Evolutionary conservation across 1,140 invertebrate species (phyloP).

Genomic region (Apis mellifera): DNA sequence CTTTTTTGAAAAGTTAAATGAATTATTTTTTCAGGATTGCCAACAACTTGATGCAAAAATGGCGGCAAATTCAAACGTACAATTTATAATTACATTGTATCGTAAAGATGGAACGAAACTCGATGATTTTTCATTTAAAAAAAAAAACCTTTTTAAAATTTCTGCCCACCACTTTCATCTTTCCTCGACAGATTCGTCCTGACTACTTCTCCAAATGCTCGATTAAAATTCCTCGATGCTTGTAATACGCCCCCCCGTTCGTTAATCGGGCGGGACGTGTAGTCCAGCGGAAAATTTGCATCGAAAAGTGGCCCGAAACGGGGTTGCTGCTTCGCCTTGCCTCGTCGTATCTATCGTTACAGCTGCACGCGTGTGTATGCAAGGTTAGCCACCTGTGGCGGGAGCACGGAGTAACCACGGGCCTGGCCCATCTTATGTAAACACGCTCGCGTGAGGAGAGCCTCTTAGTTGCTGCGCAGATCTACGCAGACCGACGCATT

Average conservation of each 20-base stretch:
- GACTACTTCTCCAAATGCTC: neutral
- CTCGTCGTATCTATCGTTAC: no score
- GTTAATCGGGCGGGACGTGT: neutral
- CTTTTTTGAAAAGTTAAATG: no score
- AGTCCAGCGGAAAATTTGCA: neutral
- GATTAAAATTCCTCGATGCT: neutral
- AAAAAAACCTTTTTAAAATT: no score
- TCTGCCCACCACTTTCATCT: no score
- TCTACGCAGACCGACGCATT: slow-evolving; percentile 66
- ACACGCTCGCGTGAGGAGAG: slow-evolving; percentile 73
- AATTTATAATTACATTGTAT: no score
- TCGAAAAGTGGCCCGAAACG: neutral
- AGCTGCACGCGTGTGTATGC: neutral
- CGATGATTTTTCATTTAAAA: no score
- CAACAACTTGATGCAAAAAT: no score
- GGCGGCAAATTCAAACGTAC: no score
- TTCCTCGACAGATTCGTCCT: neutral
- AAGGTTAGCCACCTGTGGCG: slow-evolving; percentile 69
- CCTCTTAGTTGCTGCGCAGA: slow-evolving; percentile 56
- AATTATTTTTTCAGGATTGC: no score
- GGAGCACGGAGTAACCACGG: slow-evolving; percentile 40
- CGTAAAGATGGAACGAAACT: no score
- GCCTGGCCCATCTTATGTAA: slow-evolving; percentile 70
- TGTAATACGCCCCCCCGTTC: no score
- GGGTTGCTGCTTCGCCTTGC: neutral